Base-by-base conservation (phyloP, 30 jellyfish, hydroid and myxozoan species). In the Mastigias papua region DNA sequence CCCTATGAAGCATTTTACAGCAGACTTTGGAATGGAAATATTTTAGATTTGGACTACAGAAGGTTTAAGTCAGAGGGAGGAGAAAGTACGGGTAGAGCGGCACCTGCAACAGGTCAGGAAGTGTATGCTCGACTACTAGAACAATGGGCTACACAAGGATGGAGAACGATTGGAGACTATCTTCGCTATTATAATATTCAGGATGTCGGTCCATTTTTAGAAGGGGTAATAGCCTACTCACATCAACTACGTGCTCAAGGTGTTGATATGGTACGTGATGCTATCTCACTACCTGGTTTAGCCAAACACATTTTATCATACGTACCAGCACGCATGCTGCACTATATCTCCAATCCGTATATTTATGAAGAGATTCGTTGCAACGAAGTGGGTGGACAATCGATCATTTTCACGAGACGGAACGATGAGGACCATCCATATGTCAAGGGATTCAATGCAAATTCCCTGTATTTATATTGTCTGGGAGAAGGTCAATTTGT, bases 311-410 rank as follows among this genome's bases (percentile, higher is more conserved):
- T 70, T 10, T 48, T 37, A n/a, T 5, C 25, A 22, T 2, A 62
- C 3, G 16, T 28, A 7, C 10, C 32, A 6, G 13, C 28, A 1
- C 34, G n/a, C 11, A 49, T 20, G 20, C 13, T 73, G 69, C 37
- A 35, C 37, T 42, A 73, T 28, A 29, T 69, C 8, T n/a, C 28
- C 26, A 17, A 31, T 48, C 23, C n/a, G 2, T 35, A 5, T 29
- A 21, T 26, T 7, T 20, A 25, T 11, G 2, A 29, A 26, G 1
- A 9, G 0, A 1, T 78, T 0, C 19, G 26, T 17, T 9, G 25
- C 9, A 32, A 48, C 23, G 86, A 75, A 13, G 73, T 75, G 48
- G 86, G 86, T 1, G 86, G 86, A 4, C 86, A 75, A 16, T 75
- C 86, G 0, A 48, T 75, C 0, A 32, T 75, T 0, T 46, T 48